phyloP scores from a whole-genome alignment of 2,113 vertebrate genomes.

The Sitta europaea region DNA sequence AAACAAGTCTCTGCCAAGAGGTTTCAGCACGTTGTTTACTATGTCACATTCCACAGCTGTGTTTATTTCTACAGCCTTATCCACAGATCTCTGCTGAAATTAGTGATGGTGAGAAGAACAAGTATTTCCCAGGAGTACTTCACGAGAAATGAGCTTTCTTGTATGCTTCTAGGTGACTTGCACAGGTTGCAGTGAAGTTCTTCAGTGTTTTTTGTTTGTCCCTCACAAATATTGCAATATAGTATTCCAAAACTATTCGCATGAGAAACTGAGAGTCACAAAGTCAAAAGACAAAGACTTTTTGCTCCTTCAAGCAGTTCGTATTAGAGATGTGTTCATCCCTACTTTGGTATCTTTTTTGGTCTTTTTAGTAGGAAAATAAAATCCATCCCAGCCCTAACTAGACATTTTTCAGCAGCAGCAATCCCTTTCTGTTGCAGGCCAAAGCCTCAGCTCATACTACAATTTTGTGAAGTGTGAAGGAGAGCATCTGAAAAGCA shows the following conservation, averaged over 20 bases:
- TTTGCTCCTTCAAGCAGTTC: neutral
- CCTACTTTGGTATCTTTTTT: neutral
- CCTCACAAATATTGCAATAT: neutral
- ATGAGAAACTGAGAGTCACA: neutral
- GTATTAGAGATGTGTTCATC: neutral
- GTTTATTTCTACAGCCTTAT: neutral
- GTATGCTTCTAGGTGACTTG: neutral
- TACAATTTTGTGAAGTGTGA: neutral
- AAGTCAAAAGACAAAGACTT: neutral
- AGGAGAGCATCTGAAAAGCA: neutral
- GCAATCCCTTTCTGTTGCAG: neutral
- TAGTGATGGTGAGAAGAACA: neutral
- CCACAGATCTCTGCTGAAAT: neutral
- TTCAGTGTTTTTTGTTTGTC: neutral
- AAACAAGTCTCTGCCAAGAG: constrained; percentile 31
- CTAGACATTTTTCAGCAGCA: neutral
- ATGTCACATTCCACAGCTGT: neutral
- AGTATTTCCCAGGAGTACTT: neutral
- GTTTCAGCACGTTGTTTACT: constrained; percentile 19
- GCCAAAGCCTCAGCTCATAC: neutral
- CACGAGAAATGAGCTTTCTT: neutral
- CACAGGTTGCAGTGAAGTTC: neutral
- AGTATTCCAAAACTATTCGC: neutral
- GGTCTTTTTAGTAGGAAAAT: neutral
- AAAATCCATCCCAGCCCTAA: neutral